phyloP scores from a whole-genome alignment of 2,113 vertebrate genomes.

The Hydropotes inermis region DNA sequence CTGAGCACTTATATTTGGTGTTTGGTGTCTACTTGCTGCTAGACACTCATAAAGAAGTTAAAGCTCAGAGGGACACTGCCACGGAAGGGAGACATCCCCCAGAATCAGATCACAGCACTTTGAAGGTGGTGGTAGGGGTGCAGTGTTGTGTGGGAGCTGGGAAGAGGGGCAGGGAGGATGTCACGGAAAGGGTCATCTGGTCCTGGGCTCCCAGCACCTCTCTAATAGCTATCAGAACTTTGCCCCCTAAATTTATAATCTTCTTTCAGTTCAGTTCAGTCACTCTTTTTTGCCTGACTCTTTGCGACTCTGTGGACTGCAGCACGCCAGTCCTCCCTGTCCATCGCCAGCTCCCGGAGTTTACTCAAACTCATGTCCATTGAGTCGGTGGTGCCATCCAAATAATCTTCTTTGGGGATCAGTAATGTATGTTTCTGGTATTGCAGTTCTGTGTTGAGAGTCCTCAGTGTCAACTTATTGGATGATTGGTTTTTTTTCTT shows the following conservation, averaged over 20 bases:
- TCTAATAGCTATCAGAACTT: too few species aligned
- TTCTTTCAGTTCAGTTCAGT: background rate
- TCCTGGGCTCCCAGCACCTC: accelerated
- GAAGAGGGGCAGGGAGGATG: background rate
- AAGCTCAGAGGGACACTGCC: accelerated
- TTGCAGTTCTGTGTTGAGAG: background rate
- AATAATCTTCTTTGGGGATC: background rate
- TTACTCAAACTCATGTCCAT: background rate
- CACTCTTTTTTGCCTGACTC: background rate
- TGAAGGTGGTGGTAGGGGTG: background rate
- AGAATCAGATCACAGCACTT: background rate
- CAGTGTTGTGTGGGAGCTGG: background rate
- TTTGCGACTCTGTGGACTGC: background rate
- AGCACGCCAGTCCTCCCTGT: background rate
- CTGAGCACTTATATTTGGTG: background rate
- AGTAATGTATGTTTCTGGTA: accelerated
- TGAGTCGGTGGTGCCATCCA: background rate
- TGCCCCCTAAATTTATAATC: background rate
- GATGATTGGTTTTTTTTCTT: background rate
- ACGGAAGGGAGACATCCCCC: accelerated
- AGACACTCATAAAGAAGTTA: background rate
- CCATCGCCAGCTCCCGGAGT: background rate
- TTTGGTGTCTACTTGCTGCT: background rate
- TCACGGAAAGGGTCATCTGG: accelerated
- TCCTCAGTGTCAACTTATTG: background rate